Evolutionary conservation across 2,113 vertebrate genomes (phyloP), one percentile per base, ranked within the genome.

Genomic region (Acanthisitta chloris): DNA sequence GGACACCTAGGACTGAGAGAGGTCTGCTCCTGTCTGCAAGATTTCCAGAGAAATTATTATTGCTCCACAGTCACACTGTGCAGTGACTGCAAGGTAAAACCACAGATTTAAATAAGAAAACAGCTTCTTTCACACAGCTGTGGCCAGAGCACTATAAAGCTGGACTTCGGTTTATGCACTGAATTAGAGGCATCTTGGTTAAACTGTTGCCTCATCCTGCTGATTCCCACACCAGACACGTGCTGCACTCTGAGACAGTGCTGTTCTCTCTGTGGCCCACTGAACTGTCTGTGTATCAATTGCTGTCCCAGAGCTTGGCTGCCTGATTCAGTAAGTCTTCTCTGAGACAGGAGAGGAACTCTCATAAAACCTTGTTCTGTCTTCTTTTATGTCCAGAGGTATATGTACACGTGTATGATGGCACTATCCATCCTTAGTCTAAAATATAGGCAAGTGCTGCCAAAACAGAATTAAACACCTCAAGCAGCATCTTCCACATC

Each of bases 301-400:
- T 1, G 1, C 45, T 51, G 61, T 49, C n/a, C 42, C 0, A 0
- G 49, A 73, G 34, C 10, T 55, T 46, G 26, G 17, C 36, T 66
- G 51, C n/a, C 67, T 49, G 38, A 21, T 78, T 49, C 38, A 21
- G 4, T 5, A 58, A 20, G 15, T 62, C 66, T 79, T 55, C 8
- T 25, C 38, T 43, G 36, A 78, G 10, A 8, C 19, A 51, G 59
- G 15, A 11, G 17, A 31, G 9, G 8, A 26, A 46, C 69, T 59
- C 29, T 49, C 23, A 65, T 25, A 69, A 78, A 77, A 78, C 2
- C 4, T 45, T 24, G 9, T 25, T 64, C 18, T 33, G 1, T 31
- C 62, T 28, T 20, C 10, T 58, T 87, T 64, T n/a, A 12, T 61
- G 36, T 54, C 17, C 9, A 6, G 14, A 25, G 5, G 3, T 28